Evolutionary conservation across 2,797 vertebrate genomes (phyloP), one percentile per base, ranked within the genome.

Genomic region (Nothura maculosa): DNA sequence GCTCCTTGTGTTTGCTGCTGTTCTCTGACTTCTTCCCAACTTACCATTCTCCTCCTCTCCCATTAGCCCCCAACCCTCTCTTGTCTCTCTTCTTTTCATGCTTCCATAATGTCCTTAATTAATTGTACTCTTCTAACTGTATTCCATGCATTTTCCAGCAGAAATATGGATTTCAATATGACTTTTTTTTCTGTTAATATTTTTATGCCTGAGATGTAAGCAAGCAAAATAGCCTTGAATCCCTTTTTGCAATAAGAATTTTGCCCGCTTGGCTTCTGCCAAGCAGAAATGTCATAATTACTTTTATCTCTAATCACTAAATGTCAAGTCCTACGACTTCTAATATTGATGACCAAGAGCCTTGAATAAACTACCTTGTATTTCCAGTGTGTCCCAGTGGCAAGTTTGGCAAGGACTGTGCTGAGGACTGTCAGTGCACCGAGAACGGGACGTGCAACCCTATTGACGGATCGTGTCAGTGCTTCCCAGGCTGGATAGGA

Each of bases 381-480:
- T 82, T 96, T 90, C 20, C 77, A 99, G 99, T 99, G 78, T 99
- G 99, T 97, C 97, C 99, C 50, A 98, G 98, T 47, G 99, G 99
- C 85, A 98, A 96, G 85, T 99, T 98, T 0, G 99, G 99, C 43
- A 98, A 98, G 95, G 97, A 98, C 91, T 99, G 99, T 54, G 97
- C 97, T 1, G 98, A 99, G 96, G 95, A 98, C 87, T 99, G 99
- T 55, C 96, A 98, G 94, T 99, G 99, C 96, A 99, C 99, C 32
- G 99, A 99, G 98, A 99, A 99, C 0, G 99, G 99, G 77, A 99
- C 99, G 62, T 99, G 99, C 97, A 99, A 99, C 85, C 99, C 99
- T 55, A 99, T 99, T 1, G 99, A 99, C 9, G 99, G 99, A 34
- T 99, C 99, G 8, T 99, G 99, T 94, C 99, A 99, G 81, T 99